Conservation (phyloP, 2,888 invertebrate genomes). For the Cheilosia pagana region DNA sequence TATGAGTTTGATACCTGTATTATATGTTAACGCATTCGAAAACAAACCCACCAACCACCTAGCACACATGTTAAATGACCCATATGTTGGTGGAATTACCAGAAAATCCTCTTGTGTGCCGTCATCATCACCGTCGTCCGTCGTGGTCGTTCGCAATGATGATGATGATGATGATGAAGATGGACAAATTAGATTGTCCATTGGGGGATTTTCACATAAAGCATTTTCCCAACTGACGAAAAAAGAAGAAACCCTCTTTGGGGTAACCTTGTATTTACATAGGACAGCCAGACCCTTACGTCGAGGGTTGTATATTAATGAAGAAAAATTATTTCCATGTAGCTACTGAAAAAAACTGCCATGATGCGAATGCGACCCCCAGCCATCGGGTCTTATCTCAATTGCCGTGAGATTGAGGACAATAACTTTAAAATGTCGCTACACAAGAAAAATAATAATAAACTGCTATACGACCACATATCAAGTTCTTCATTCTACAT, state of each 20-base stretch:
- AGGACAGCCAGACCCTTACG: conserved; percentile 46
- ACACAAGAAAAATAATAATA: not conserved
- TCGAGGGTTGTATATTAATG: conserved; percentile 68
- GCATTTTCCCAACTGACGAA: conserved; percentile 42
- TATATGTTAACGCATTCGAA: conserved; percentile 36
- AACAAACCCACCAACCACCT: conserved; percentile 15
- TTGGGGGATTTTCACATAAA: conserved; percentile 39
- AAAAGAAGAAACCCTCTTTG: not conserved
- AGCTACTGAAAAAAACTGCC: not conserved
- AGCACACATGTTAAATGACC: conserved; percentile 66
- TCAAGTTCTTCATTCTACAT: too few species aligned
- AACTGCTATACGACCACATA: not conserved
- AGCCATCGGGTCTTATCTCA: conserved; percentile 1
- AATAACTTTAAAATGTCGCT: conserved; percentile 1
- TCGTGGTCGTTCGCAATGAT: conserved; percentile 42
- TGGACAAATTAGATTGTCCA: conserved; percentile 71
- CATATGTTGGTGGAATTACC: conserved; percentile 71
- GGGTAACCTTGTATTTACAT: conserved; percentile 51
- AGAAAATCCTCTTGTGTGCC: conserved; percentile 62
- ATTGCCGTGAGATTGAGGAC: conserved; percentile 6
- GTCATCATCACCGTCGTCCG: conserved; percentile 47
- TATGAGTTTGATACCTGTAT: conserved; percentile 35
- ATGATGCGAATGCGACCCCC: not conserved
- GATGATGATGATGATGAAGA: conserved; percentile 66
- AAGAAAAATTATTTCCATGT: conserved; percentile 49